A percentile compares a stretch with the other conserved stretches of the same genome.
Evolutionary conservation across 2,888 invertebrate genomes (phyloP).

Genomic region (Drosophila demipolita): DNA sequence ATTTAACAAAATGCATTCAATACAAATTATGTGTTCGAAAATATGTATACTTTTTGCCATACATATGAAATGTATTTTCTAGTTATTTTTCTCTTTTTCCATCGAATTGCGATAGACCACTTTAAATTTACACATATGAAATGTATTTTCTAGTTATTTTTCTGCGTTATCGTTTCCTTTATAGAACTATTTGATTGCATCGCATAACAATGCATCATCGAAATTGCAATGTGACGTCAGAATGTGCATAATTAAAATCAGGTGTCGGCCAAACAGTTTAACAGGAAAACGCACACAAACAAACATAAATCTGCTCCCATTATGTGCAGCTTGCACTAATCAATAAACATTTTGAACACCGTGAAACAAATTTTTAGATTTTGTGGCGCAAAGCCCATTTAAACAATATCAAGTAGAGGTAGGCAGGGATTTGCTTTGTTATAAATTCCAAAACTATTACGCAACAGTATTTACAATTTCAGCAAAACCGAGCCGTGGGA

Average conservation of each 20-base stretch:
- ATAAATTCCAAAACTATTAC: not conserved
- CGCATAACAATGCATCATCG: not conserved
- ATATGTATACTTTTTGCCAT: not conserved
- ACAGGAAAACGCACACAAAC: constrained; percentile 21
- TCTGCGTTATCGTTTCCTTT: not conserved
- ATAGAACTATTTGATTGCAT: not conserved
- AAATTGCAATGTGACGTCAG: constrained; percentile 29
- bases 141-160: not conserved
- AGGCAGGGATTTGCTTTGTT: not conserved
- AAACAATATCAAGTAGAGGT: not conserved
- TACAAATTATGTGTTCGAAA: not conserved
- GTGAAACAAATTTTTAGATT: constrained; percentile 16
- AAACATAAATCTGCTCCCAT: constrained; percentile 12
- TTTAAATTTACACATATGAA: not conserved
- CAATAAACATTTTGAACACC: constrained; percentile 35
- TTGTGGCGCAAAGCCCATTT: not conserved
- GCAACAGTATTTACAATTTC: not conserved
- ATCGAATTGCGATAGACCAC: not conserved
- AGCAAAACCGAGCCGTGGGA: not conserved
- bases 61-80: too few relatives aligned
- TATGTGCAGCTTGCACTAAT: constrained; percentile 19
- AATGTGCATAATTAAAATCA: constrained; percentile 48
- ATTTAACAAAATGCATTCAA: not conserved
- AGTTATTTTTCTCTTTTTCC: not conserved
- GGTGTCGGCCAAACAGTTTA: constrained; percentile 23